A percentile compares a stretch with the other conserved stretches of the same genome.
Conservation (phyloP, 2,113 vertebrate genomes). For the Theristicus caerulescens region DNA sequence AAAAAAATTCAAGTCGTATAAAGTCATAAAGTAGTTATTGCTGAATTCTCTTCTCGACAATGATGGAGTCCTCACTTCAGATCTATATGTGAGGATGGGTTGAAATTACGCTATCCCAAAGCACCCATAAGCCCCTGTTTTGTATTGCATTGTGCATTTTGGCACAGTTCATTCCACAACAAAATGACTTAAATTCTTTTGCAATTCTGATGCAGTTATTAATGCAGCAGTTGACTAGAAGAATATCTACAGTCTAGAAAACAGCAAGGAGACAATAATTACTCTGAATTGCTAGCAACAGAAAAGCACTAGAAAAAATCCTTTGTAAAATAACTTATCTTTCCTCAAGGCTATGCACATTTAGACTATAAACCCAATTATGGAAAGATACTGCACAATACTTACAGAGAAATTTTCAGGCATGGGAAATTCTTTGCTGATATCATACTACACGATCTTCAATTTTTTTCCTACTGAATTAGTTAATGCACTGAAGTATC, state of each 20-base stretch:
- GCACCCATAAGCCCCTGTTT: not conserved
- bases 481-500: not conserved
- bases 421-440: constrained; percentile 18
- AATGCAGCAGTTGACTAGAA: constrained; percentile 12
- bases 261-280: not conserved
- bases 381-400: constrained; percentile 21
- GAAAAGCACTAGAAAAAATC: constrained; percentile 26
- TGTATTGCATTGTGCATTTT: not conserved
- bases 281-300: constrained; percentile 27
- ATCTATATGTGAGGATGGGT: not conserved
- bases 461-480: not conserved
- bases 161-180: not conserved
- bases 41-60: constrained; percentile 12
- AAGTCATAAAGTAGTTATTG: not conserved
- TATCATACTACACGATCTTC: not conserved
- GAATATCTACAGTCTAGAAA: constrained; percentile 9
- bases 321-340: not conserved
- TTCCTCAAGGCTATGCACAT: constrained; percentile 9
- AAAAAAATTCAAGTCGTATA: not conserved
- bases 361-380: constrained; percentile 45
- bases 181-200: constrained; percentile 16
- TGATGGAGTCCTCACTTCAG: not conserved
- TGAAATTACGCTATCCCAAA: constrained; percentile 34
- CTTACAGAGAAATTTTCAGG: not conserved
- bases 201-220: constrained; percentile 44